Evolutionary conservation across 1,140 invertebrate genomes (phyloP).

Genomic region (Megalonaias nervosa): DNA sequence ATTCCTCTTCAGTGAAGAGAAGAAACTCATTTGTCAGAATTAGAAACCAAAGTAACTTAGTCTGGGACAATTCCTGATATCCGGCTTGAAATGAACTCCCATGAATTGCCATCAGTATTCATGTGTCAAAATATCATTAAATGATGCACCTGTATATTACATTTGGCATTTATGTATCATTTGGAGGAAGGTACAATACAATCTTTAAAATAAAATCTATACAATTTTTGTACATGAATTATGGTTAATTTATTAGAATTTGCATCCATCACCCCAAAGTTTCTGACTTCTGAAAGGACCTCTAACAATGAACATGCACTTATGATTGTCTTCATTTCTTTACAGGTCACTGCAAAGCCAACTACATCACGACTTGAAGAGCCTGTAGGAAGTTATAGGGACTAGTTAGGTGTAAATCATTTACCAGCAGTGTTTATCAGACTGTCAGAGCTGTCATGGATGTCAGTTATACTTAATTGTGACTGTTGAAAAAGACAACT

Average conservation of each 20-base stretch:
- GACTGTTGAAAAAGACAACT: no score
- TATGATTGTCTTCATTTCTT: background rate
- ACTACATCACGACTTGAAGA: conserved; percentile 16
- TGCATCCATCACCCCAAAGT: background rate
- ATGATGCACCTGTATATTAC: background rate
- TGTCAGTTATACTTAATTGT: no score
- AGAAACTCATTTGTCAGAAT: background rate
- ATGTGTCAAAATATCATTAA: background rate
- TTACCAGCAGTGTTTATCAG: no score
- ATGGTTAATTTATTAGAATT: background rate
- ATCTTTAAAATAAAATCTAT: background rate
- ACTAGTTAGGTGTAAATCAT: no score
- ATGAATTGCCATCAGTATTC: no score
- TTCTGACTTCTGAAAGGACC: background rate
- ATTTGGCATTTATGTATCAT: background rate
- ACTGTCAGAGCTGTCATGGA: no score
- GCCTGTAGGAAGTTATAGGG: no score
- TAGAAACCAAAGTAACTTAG: background rate
- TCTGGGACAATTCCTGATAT: no score
- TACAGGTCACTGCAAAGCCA: conserved; percentile 35
- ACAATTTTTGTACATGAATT: background rate
- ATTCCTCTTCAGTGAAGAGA: no score
- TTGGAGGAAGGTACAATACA: background rate
- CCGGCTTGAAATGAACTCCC: background rate
- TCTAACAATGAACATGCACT: no score